phyloP scores from a whole-genome alignment of 2,888 invertebrate species.

The Caenorhabditis sulstoni region DNA sequence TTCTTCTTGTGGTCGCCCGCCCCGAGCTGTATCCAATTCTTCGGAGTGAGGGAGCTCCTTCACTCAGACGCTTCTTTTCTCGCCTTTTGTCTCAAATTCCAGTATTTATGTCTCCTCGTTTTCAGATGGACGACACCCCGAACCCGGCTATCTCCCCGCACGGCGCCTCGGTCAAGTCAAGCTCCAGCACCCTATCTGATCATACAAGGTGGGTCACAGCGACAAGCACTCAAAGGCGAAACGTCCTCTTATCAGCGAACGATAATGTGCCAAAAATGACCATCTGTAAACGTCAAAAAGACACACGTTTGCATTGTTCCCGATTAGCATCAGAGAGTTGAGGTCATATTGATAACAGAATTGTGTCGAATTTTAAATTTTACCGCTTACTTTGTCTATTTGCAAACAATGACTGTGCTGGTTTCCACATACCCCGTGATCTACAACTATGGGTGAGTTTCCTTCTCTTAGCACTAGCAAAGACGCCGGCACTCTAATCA shows the following conservation, averaged over 20 bases:
- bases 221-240: background rate
- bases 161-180: conserved; percentile 69
- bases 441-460: conserved; percentile 36
- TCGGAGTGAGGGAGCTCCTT: conserved; percentile 21
- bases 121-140: conserved; percentile 66
- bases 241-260: conserved; percentile 11
- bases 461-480: background rate
- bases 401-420: conserved; percentile 57
- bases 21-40: conserved; percentile 56
- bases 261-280: conserved; percentile 22
- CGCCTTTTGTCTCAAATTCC: conserved; percentile 60
- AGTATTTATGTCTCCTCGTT: conserved; percentile 18
- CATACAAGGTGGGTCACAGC: conserved; percentile 70
- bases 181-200: conserved; percentile 68
- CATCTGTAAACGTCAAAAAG: conserved; percentile 9
- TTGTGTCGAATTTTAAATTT: conserved; percentile 37
- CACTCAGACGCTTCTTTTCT: conserved; percentile 17
- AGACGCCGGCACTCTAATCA: too few species aligned
- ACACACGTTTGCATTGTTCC: conserved; percentile 20
- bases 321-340: conserved; percentile 20
- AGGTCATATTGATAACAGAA: conserved; percentile 47
- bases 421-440: conserved; percentile 36
- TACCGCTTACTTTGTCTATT: conserved; percentile 41
- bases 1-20: conserved; percentile 52
- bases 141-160: conserved; percentile 66